These are phyloP conservation scores for Epirrhoe tristata DNA, from an alignment of 2,888 invertebrate species.

Conservation along the genomic window DNA sequence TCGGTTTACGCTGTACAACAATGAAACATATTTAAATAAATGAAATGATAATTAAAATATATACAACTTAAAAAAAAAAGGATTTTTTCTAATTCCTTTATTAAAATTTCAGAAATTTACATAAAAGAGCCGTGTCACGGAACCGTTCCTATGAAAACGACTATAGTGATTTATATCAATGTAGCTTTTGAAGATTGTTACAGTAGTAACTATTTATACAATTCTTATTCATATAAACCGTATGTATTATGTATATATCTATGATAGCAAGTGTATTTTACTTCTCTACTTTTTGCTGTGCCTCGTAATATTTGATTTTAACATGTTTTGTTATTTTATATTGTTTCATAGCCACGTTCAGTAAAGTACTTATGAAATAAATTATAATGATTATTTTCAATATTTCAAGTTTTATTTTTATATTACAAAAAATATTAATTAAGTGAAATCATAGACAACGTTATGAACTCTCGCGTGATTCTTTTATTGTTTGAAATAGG, in stretches of 20 bases:
- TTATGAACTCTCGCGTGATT: constrained; percentile 15
- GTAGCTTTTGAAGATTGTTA: constrained; percentile 40
- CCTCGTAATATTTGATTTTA: constrained; percentile 25
- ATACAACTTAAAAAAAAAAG: no score
- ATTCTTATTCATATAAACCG: constrained; percentile 43
- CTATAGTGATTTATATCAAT: constrained; percentile 7
- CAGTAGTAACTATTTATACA: constrained; percentile 44
- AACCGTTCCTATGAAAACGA: no score
- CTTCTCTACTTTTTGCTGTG: constrained; percentile 26
- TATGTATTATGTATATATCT: constrained; percentile 23
- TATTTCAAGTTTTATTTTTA: constrained; percentile 50
- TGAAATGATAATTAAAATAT: no score
- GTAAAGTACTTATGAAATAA: constrained; percentile 75
- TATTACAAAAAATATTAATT: not conserved
- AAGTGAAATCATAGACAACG: constrained; percentile 14
- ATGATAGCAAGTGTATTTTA: constrained; percentile 18
- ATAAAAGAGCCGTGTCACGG: no score
- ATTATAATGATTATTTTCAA: constrained; percentile 78
- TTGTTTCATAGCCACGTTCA: constrained; percentile 64
- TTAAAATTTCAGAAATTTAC: no score
- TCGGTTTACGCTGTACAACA: no score
- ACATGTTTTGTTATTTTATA: constrained; percentile 67
- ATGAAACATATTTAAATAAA: no score
- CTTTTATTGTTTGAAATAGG: constrained; percentile 9
- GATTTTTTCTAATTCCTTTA: no score